Conservation (phyloP, 1,140 invertebrate species). For the Ceratina calcarata region DNA sequence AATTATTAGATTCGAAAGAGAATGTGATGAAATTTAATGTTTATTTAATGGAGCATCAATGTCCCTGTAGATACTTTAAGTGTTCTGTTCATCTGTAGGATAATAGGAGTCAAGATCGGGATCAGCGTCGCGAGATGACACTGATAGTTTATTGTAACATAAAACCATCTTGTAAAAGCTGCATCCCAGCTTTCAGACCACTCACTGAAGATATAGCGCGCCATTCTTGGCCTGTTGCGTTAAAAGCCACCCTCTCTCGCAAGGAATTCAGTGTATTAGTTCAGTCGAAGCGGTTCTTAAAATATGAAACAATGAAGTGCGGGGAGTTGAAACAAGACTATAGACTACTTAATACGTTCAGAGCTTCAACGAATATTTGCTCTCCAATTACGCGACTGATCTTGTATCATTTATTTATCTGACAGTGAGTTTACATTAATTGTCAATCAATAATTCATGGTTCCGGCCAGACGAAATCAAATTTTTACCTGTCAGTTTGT, state of each 20-base stretch:
- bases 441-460: too few relatives aligned
- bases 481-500: background rate
- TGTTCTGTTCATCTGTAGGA: background rate
- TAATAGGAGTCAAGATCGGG: background rate
- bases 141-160: background rate
- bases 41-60: too few relatives aligned
- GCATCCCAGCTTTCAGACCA: slow-evolving; percentile 19
- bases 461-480: background rate
- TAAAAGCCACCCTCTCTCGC: slow-evolving; percentile 6
- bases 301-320: slow-evolving; percentile 10
- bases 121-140: background rate
- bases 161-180: slow-evolving; percentile 9
- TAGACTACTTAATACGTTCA: too few relatives aligned
- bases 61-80: background rate
- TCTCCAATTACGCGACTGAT: too few relatives aligned
- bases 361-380: too few relatives aligned
- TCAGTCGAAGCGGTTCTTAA: background rate
- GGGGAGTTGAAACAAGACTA: background rate
- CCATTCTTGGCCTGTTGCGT: slow-evolving; percentile 23
- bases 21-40: too few relatives aligned
- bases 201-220: slow-evolving; percentile 12
- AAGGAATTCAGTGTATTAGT: background rate
- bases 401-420: too few relatives aligned
- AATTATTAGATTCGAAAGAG: background rate
- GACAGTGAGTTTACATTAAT: too few relatives aligned